These are phyloP conservation scores for Ivindomyrus marchei DNA, from an alignment of 2,113 vertebrate species.

Conservation along the genomic window DNA sequence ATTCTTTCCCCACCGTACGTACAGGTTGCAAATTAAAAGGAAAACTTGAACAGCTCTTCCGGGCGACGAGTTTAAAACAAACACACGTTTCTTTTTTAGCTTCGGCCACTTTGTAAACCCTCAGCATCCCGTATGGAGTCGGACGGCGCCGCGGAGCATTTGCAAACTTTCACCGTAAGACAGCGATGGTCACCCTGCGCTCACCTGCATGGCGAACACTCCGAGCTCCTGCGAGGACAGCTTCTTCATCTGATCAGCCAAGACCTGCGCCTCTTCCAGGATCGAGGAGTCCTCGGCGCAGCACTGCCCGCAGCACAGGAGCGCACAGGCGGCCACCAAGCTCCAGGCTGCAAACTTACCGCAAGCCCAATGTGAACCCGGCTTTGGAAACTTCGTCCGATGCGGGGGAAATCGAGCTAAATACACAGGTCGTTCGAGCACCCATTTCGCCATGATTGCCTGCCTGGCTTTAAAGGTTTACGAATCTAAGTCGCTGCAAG, in stretches of 20 bases:
- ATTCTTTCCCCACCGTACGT: neutral
- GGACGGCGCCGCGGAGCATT: neutral
- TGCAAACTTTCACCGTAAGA: neutral
- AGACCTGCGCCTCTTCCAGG: constrained; percentile 83
- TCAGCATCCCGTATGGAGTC: neutral
- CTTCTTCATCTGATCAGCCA: constrained; percentile 83
- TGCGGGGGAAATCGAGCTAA: constrained; percentile 35
- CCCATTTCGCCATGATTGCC: constrained; percentile 11
- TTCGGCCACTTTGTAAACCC: neutral
- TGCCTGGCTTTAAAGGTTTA: neutral
- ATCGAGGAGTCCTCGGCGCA: constrained; percentile 82
- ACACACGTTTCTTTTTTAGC: neutral
- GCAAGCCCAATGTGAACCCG: constrained; percentile 25
- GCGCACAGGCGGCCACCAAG: constrained; percentile 45
- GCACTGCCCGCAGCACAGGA: constrained; percentile 61
- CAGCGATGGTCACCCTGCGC: neutral
- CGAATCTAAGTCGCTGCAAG: neutral
- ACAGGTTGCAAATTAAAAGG: neutral
- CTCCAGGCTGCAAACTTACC: constrained; percentile 40
- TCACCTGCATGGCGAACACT: constrained; percentile 89
- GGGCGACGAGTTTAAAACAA: neutral
- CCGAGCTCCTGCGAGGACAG: constrained; percentile 85
- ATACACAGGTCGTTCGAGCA: constrained; percentile 30
- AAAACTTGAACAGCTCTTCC: neutral
- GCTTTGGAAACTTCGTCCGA: constrained; percentile 34